Evolutionary conservation across 2,113 vertebrate species (phyloP), one percentile per base, ranked within the genome.

Genomic region (Oriolus oriolus): DNA sequence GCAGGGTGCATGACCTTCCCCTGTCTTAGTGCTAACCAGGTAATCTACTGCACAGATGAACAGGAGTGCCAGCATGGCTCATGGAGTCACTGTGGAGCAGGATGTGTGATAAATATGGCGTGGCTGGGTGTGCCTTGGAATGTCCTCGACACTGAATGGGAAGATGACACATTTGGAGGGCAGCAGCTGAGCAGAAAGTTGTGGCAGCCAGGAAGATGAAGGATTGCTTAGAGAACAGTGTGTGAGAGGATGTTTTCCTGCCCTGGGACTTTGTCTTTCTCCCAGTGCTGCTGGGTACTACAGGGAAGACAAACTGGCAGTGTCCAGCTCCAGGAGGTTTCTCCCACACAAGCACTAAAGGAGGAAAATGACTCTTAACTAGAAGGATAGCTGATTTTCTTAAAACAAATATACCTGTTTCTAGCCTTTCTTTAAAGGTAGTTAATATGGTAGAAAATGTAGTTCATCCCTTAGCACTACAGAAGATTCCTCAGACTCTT

Each of bases 121-220:
- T 22, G 26, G 6, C 56, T 45, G 27, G 8, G 3, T 35, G 7
- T 35, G 35, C 42, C 61, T 89, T 50, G 31, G 1, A 42, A 1
- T 0, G 0, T 45, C 63, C 42, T 87, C 73, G 27, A 30, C 33
- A 26, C 9, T 27, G 14, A 60, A 13, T 27, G 13, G 14, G 11
- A 85, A 39, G 2, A 17, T 1, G 0, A 13, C 5, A 14, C 0
- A 3, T 79, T 50, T 41, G 9, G 49, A 85, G 45, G 35, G 13
- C 18, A 87, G 35, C 30, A 79, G 37, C 52, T 53, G 73, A 64
- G 37, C 35, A 88, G 56, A 21, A 64, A 74, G 47, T 28, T 74
- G 21, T 39, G 7, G 27, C 23, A 79, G 33, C 16, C 2, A 1
- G 24, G 22, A 52, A 73, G 6, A 31, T 24, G 13, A 63, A 39